Conservation (phyloP, 2,888 invertebrate species). For the Drosophila putrida region DNA sequence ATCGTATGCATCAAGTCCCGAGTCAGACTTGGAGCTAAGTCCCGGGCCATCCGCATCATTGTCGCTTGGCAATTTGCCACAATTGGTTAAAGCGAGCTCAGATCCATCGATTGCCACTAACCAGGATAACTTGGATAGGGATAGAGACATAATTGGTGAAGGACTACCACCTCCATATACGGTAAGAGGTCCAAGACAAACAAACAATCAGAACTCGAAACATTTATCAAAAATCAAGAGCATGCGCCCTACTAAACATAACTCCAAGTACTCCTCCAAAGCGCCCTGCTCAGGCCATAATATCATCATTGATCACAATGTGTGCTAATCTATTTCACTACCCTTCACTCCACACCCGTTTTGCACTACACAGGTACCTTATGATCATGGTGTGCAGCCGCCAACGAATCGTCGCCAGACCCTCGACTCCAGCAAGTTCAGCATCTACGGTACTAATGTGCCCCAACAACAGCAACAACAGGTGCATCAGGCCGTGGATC, state of each 20-base stretch:
- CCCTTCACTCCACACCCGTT: constrained; percentile 44
- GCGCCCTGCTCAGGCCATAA: constrained; percentile 30
- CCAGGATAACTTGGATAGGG: constrained; percentile 92
- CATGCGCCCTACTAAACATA: constrained; percentile 62
- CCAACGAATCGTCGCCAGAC: constrained; percentile 84
- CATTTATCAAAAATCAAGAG: constrained; percentile 32
- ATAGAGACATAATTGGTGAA: constrained; percentile 88
- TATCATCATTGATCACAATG: constrained; percentile 23
- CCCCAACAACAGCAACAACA: constrained; percentile 31
- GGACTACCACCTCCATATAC: constrained; percentile 94
- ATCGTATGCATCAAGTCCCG: constrained; percentile 98
- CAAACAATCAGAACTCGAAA: constrained; percentile 28
- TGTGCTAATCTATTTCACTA: constrained; percentile 67
- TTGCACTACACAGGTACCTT: constrained; percentile 82
- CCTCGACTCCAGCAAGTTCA: constrained; percentile 82
- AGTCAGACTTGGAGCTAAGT: constrained; percentile 96
- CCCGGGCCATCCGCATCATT: constrained; percentile 89
- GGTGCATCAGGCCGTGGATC: constrained; percentile 83
- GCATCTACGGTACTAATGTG: constrained; percentile 80
- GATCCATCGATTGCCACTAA: constrained; percentile 98
- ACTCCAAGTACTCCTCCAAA: constrained; percentile 17
- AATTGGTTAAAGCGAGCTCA: constrained; percentile 93
- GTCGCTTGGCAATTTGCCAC: constrained; percentile 87
- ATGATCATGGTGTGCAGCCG: constrained; percentile 83
- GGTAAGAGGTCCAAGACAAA: constrained; percentile 87